Base-by-base conservation (phyloP, 2,888 invertebrate genomes). In the Phengaris alcon region DNA sequence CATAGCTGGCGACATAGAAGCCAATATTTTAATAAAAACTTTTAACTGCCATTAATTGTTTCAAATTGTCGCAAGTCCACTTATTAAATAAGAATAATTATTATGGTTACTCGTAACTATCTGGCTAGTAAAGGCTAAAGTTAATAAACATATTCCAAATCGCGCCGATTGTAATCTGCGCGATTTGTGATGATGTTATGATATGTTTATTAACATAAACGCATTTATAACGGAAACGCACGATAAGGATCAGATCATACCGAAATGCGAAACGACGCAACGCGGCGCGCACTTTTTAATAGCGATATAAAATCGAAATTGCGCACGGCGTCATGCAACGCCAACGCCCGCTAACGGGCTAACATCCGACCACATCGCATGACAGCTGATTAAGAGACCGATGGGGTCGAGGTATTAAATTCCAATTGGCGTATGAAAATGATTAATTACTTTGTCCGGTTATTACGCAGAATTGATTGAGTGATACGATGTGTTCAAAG, bases 391-490 rank as follows among this genome's bases (percentile, higher is more conserved):
- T 75, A 77, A 57, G 72, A 75, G 76, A 75, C 76, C 69, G 79
- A 84, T 85, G 84, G 81, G 81, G 79, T 82, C 82, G 82, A 86
- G 86, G 87, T 88, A 89, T 90, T 88, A 87, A 88, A 88, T 89
- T 88, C 87, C 87, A 88, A 88, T 90, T 83, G 86, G 78, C 44
- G 80, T 83, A 83, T 81, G 84, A 82, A 86, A 84, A 83, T 81
- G 87, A 90, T 90, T 89, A 90, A 90, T 91, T 88, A 88, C 89
- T 85, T 84, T 79, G 84, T 79, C 81, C 81, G 82, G 82, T 85
- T 87, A 91, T 91, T 90, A 90, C 87, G 84, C 81, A 78, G 86
- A 86, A 90, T 90, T 91, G 89, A 91, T 90, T 86, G 87, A 84
- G 85, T 91, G 88, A 91, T 90, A 88, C 88, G 86, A 89, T 89